phyloP scores from a whole-genome alignment of 2,888 invertebrate species.

The Polydrusus cervinus region DNA sequence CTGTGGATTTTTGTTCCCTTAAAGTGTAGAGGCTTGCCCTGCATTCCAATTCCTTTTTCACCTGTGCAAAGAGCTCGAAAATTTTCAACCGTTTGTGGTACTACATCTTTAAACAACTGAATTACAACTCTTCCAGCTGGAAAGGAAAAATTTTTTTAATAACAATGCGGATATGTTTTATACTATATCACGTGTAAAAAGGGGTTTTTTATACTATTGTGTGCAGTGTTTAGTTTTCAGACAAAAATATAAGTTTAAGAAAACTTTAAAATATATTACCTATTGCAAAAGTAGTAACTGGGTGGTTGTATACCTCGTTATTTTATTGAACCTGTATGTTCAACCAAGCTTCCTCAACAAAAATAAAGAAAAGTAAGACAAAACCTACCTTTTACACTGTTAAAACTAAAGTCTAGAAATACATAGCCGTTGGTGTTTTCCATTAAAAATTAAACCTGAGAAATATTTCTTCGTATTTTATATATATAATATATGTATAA shows the following conservation, averaged over 20 bases:
- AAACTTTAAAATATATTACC: no score
- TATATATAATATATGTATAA: no score
- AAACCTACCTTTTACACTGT: conserved; percentile 42
- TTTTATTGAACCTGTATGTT: no score
- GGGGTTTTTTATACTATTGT: no score
- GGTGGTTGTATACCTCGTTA: no score
- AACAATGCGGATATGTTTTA: not conserved
- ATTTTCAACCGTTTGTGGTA: conserved; percentile 93
- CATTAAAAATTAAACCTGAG: conserved; percentile 5
- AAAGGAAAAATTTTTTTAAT: conserved; percentile 58
- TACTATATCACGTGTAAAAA: no score
- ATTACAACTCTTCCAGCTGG: conserved; percentile 88
- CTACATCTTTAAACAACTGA: conserved; percentile 87
- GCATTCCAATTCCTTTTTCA: conserved; percentile 83
- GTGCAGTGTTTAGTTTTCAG: no score
- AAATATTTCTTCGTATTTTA: not conserved
- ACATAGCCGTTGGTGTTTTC: conserved; percentile 25
- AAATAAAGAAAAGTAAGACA: no score
- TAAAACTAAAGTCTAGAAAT: conserved; percentile 48
- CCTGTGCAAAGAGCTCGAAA: conserved; percentile 94
- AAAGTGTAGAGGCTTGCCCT: conserved; percentile 86
- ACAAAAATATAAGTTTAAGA: no score
- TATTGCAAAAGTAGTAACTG: no score
- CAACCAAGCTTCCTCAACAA: no score
- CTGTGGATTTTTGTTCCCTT: conserved; percentile 88